Evolutionary conservation across 2,888 invertebrate species (phyloP), one percentile per base, ranked within the genome.

Genomic region (Tridacna crocea): DNA sequence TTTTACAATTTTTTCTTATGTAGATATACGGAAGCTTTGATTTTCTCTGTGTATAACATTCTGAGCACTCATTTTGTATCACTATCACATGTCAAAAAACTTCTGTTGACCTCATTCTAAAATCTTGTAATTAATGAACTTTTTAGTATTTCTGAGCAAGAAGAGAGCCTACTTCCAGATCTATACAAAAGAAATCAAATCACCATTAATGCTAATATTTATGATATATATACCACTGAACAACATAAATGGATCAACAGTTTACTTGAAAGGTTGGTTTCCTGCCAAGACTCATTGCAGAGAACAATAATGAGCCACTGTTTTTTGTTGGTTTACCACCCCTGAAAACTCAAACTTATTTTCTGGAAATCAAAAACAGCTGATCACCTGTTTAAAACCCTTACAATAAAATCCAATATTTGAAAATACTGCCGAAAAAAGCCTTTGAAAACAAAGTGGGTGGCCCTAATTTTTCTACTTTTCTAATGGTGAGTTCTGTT

Each of bases 121-220:
- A 46, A 0, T 19, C 22, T 46, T 68, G n/a, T 17, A 65, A 65
- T 24, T 11, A 19, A 19, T 24, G n/a, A 60, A 24, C 24, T n/a
- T n/a, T 60, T 0, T n/a, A 24, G 27, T n/a, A 15, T 24, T n/a
- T 46, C 46, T 13, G n/a, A 36, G 27, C 0, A 70, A 22, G 24
- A 51, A 70, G 26, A 47, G 24, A n/a, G 51, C 22, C 3, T 22
- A 17, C 24, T 61, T 61, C 3, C 10, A 10, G 61, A 61, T 61
- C 61, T 61, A 22, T 61, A 22, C 2, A 61, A 10, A 61, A 1
- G 22, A 36, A 61, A 48, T 70, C 26, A 70, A 70, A 70, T 22
- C n/a, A 47, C 70, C 70, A 70, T 70, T 70, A 70, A 70, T 70
- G 51, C 51, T 70, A 70, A 70, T 48, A 51, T 51, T 70, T 70